Evolutionary conservation across 1,140 invertebrate species (phyloP), one percentile per base, ranked within the genome.

Genomic region (Ptiloglossa arizonensis): DNA sequence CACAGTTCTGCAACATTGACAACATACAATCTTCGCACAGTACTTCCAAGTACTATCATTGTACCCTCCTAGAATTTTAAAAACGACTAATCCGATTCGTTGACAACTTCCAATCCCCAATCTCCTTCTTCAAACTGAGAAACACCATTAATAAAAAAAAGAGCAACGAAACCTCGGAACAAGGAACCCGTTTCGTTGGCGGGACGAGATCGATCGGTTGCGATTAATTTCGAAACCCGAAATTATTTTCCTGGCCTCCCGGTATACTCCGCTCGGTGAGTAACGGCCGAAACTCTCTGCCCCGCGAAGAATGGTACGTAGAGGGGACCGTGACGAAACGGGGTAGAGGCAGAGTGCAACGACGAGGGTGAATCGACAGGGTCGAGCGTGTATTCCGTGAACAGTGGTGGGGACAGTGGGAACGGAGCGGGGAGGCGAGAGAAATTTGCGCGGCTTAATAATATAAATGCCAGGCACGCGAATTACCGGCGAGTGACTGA

Each of bases 391-490:
- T 66, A 75, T 71, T 50, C n/a, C 67, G 57, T 57, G 63, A 54
- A 66, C 52, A 54, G 57, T 48, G n/a, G 41, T 29, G 60, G 46
- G 41, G 15, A n/a, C n/a, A 13, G n/a, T 22, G 68, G 54, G 22
- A 44, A n/a, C n/a, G n/a, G n/a, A n/a, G n/a, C n/a, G 57, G 44
- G 57, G 54, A 78, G 79, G 52, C 64, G 79, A 81, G 82, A 86
- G 81, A 89, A 87, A 91, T 90, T 88, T 87, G 84, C 82, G 79
- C 81, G 80, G 84, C 83, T 89, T 89, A 89, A 91, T 91, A 89
- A 89, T 90, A 89, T 90, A 90, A 90, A 91, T 90, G 87, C 87
- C 85, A 82, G 83, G 85, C 88, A 89, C 86, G 84, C 80, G 83
- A 88, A 90, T 90, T 90, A 87, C 82, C 81, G 82, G 79, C 79